Conservation (phyloP, 2,797 vertebrate genomes). For the Sebastes trivittatus region DNA sequence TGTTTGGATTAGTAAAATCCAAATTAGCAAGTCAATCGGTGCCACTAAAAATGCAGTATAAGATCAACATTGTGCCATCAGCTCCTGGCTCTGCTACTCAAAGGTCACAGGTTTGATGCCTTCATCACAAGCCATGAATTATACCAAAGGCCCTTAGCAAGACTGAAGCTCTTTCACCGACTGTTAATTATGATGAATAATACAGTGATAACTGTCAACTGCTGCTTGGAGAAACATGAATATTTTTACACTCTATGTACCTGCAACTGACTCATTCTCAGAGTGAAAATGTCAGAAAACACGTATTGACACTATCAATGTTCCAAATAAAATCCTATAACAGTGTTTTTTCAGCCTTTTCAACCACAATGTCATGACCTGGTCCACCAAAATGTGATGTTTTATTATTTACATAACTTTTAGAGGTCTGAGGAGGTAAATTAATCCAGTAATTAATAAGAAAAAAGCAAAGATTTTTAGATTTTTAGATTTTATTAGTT, state of each 20-base stretch:
- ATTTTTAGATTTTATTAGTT: too few relatives aligned
- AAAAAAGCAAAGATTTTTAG: not conserved
- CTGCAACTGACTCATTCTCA: not conserved
- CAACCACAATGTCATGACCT: not conserved
- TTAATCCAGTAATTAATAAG: not conserved
- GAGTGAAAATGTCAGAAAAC: not conserved
- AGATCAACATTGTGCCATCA: constrained; percentile 19
- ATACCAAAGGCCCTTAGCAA: not conserved
- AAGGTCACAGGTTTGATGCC: constrained; percentile 31
- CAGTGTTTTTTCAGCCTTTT: not conserved
- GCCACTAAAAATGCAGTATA: constrained; percentile 72
- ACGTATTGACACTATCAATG: not conserved
- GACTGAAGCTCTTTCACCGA: not conserved
- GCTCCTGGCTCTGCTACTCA: constrained; percentile 8
- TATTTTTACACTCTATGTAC: not conserved
- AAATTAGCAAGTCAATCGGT: constrained; percentile 42
- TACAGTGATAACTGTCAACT: not conserved
- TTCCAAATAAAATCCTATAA: not conserved
- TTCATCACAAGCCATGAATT: constrained; percentile 1
- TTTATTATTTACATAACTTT: not conserved
- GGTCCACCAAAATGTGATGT: not conserved
- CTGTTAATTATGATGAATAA: constrained; percentile 9
- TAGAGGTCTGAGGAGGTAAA: not conserved
- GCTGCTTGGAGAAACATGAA: not conserved
- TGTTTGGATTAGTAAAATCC: constrained; percentile 54